phyloP scores from a whole-genome alignment of 2,797 vertebrate genomes.

The Platalea minor region DNA sequence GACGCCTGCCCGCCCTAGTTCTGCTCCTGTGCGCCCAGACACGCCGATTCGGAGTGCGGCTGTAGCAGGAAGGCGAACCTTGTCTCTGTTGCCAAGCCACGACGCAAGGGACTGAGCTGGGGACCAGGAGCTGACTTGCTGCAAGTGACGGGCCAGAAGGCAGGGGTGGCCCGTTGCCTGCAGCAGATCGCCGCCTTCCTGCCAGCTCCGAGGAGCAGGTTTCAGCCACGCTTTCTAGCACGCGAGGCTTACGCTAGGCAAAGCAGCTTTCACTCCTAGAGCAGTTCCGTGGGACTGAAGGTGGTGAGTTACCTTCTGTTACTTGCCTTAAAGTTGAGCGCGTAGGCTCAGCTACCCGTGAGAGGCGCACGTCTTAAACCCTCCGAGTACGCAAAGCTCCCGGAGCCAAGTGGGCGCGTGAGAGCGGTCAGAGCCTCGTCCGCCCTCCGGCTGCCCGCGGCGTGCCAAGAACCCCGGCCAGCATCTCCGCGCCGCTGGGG shows the following conservation, averaged over 20 bases:
- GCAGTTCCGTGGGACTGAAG: background rate
- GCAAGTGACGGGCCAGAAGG: background rate
- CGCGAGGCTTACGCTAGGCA: background rate
- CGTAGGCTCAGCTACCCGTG: background rate
- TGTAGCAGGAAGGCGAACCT: background rate
- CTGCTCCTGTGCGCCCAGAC: background rate
- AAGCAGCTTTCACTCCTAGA: background rate
- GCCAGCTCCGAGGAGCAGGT: background rate
- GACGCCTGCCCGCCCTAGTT: background rate
- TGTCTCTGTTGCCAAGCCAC: background rate
- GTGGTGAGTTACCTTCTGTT: background rate
- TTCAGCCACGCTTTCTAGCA: background rate
- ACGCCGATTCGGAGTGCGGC: rapidly evolving
- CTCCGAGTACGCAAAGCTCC: background rate
- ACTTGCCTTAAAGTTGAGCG: constrained; percentile 33
- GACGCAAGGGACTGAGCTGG: background rate
- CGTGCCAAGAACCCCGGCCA: background rate
- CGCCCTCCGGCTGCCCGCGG: background rate
- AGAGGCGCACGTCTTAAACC: background rate
- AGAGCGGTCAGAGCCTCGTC: background rate
- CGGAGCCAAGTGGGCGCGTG: background rate
- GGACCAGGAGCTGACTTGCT: background rate
- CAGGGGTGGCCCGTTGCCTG: background rate
- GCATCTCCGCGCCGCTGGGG: background rate
- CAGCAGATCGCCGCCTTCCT: background rate